Conservation (phyloP, 2,113 vertebrate genomes). For the Oryzias javanicus region DNA sequence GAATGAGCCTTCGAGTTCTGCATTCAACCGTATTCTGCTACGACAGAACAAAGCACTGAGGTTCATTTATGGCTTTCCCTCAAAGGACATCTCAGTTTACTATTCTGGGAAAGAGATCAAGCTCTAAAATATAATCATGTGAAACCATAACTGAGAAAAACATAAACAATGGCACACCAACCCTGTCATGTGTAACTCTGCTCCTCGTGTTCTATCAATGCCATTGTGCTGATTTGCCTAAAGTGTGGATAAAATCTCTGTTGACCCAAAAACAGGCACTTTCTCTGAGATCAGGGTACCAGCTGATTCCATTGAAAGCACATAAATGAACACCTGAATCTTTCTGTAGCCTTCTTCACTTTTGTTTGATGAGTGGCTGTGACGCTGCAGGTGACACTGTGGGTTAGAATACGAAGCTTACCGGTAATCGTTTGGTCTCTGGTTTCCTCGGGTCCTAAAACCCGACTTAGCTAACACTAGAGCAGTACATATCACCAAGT, state of each 20-base stretch:
- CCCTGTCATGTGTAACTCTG: constrained; percentile 16
- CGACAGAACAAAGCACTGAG: too few relatives aligned
- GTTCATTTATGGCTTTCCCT: too few relatives aligned
- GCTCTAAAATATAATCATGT: constrained; percentile 5
- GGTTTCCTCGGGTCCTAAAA: too few relatives aligned
- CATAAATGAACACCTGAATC: constrained; percentile 11
- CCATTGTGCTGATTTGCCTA: constrained; percentile 7
- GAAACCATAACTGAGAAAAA: constrained; percentile 11
- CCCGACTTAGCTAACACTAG: too few relatives aligned
- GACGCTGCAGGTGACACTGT: too few relatives aligned
- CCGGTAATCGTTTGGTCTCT: too few relatives aligned
- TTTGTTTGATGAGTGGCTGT: too few relatives aligned
- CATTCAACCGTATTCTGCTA: too few relatives aligned
- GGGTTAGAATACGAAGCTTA: too few relatives aligned
- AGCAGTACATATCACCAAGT: too few relatives aligned
- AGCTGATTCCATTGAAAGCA: constrained; percentile 17
- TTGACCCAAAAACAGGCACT: constrained; percentile 24
- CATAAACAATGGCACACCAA: constrained; percentile 8
- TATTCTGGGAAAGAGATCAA: constrained; percentile 11
- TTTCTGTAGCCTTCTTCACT: too few relatives aligned
- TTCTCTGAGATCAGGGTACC: constrained; percentile 14
- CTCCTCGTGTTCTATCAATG: constrained; percentile 14
- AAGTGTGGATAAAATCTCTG: constrained; percentile 36
- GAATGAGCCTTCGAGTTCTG: too few relatives aligned
- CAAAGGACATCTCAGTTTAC: not conserved